Evolutionary conservation across 2,113 vertebrate species (phyloP), one percentile per base, ranked within the genome.

Genomic region (Proterorhinus semilunaris): DNA sequence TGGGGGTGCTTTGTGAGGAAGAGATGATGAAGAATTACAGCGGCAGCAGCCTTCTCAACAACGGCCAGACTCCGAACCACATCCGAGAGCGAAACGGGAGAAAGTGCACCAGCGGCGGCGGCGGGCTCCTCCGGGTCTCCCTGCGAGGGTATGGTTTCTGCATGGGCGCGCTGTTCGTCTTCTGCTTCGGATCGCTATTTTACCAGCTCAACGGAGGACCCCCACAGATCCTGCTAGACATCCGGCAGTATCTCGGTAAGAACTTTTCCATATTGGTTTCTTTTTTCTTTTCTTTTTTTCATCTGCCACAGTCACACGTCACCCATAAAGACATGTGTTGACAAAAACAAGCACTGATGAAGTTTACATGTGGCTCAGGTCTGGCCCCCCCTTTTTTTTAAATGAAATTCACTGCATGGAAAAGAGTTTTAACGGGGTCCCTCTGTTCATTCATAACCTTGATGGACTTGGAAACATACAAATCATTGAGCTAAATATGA

Each of bases 231-330:
- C 92, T 99, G 78, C 91, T 96, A 82, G 94, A 96, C 87, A 91
- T 98, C 83, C 92, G 96, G 76, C 95, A 94, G 85, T 98, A 96
- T 87, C 91, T 99, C 86, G 97, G 97, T 99, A 94, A 96, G 97
- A 81, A 71, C 77, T 80, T 78, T 58, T 78, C 58, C 42, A 10
- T 69, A 49, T 52, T 54, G 12, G 8, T 1, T 0, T 27, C n/a
- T 47, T 9, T 17, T 42, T 3, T 11, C 48, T 12, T 48, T 48
- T 48, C 52, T 51, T 55, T 8, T 12, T 2, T 2, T n/a, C 16
- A 48, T 47, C 63, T 58, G 69, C 58, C 66, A 43, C 64, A 8
- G 17, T 27, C 57, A 66, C 54, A 59, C 66, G 66, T 79, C 66
- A 52, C 16, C 43, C 7, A 54, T 46, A 46, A 44, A 61, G 36